phyloP scores from a whole-genome alignment of 2,888 invertebrate genomes.

The Abrostola tripartita region DNA sequence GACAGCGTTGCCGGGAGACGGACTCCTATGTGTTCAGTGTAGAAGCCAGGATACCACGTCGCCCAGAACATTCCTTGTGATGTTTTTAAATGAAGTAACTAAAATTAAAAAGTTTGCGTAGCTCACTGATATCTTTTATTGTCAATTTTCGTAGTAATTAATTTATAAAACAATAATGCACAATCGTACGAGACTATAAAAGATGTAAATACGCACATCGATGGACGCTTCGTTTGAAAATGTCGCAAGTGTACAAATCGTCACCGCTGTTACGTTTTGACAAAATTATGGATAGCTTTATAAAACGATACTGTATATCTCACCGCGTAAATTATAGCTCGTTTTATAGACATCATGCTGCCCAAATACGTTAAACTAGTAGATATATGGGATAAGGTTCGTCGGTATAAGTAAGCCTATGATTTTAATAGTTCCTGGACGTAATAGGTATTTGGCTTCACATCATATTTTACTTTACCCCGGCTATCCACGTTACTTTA shows the following conservation, averaged over 20 bases:
- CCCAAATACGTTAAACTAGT: conserved; percentile 71
- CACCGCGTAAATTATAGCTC: conserved; percentile 80
- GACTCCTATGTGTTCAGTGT: conserved; percentile 83
- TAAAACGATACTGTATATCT: conserved; percentile 75
- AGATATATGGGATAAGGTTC: conserved; percentile 69
- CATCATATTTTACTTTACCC: conserved; percentile 57
- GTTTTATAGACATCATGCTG: conserved; percentile 74
- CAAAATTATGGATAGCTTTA: conserved; percentile 71
- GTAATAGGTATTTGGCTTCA: conserved; percentile 52
- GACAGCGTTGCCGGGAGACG: conserved; percentile 68
- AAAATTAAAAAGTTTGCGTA: conserved; percentile 55
- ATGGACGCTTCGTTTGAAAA: conserved; percentile 70
- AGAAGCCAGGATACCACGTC: conserved; percentile 72
- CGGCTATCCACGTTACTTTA: conserved; percentile 59
- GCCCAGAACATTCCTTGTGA: conserved; percentile 72
- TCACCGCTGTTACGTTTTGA: conserved; percentile 59
- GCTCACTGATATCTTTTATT: conserved; percentile 59
- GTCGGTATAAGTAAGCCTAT: conserved; percentile 59
- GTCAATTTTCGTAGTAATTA: conserved; percentile 59
- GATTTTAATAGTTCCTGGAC: conserved; percentile 60
- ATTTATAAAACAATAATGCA: conserved; percentile 56
- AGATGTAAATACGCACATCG: conserved; percentile 68
- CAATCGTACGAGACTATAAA: conserved; percentile 55
- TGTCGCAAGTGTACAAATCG: conserved; percentile 68
- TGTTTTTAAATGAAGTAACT: conserved; percentile 73